phyloP scores from a whole-genome alignment of 2,888 invertebrate species.

The Acanthopleura granulata region DNA sequence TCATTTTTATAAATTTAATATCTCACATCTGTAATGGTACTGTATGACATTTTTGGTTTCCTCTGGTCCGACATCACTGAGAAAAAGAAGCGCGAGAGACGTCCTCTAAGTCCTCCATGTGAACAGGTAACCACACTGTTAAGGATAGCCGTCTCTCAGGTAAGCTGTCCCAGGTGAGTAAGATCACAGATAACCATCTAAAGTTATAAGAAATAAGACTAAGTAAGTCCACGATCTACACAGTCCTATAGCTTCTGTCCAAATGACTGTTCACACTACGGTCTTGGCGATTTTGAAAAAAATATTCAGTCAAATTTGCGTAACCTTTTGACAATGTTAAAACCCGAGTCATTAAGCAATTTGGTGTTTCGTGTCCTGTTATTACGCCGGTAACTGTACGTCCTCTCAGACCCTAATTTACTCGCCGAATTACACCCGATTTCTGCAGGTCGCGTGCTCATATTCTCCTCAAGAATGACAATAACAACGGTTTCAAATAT shows the following conservation, averaged over 20 bases:
- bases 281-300: constrained; percentile 6
- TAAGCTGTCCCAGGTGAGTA: no score
- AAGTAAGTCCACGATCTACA: neutral
- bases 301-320: constrained; percentile 6
- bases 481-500: no score
- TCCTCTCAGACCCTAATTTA: constrained; percentile 1
- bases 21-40: no score
- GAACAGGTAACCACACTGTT: no score
- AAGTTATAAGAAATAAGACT: no score
- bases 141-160: no score
- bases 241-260: neutral
- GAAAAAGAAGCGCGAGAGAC: no score
- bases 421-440: constrained; percentile 4
- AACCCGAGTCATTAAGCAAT: constrained; percentile 8
- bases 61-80: no score
- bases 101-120: no score
- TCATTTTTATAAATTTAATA: no score
- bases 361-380: constrained; percentile 12
- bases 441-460: constrained; percentile 1
- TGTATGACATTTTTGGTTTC: no score
- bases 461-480: neutral
- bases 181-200: no score
- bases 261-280: neutral
- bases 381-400: neutral
- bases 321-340: constrained; percentile 12